phyloP scores from a whole-genome alignment of 2,797 vertebrate genomes.

The Gambelia wislizenii region DNA sequence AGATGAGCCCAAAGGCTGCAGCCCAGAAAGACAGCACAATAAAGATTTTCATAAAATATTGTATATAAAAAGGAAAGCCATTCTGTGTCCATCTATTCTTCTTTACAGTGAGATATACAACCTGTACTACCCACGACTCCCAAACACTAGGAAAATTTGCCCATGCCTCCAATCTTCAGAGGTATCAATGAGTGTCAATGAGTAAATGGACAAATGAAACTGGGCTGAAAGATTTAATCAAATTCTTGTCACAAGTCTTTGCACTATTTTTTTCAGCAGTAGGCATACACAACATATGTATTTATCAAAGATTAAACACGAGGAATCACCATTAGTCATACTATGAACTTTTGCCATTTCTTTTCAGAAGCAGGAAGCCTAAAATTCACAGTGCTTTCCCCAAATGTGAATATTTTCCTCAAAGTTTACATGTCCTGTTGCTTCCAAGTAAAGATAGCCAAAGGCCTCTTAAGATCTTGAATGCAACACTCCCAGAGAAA shows the following conservation, averaged over 20 bases:
- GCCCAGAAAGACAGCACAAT: too few relatives aligned
- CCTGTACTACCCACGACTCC: too few relatives aligned
- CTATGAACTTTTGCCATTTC: neutral
- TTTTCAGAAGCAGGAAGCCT: neutral
- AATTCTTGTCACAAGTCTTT: neutral
- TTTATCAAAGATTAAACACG: neutral
- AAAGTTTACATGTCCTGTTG: neutral
- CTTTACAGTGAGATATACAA: too few relatives aligned
- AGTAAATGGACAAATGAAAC: neutral
- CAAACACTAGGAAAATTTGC: too few relatives aligned
- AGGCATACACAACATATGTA: neutral
- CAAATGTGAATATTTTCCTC: neutral
- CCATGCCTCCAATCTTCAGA: neutral
- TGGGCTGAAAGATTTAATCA: neutral
- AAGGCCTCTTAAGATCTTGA: too few relatives aligned
- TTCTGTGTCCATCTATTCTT: too few relatives aligned
- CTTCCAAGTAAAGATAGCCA: neutral
- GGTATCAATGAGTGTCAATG: too few relatives aligned
- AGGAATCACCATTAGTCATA: neutral
- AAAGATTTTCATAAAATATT: too few relatives aligned
- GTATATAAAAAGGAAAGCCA: neutral
- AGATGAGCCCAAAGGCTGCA: too few relatives aligned
- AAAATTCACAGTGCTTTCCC: neutral
- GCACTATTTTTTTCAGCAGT: neutral
- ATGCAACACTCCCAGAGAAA: neutral